Base-by-base conservation (phyloP, 2,113 vertebrate species). In the Xenotilapia leptura region DNA sequence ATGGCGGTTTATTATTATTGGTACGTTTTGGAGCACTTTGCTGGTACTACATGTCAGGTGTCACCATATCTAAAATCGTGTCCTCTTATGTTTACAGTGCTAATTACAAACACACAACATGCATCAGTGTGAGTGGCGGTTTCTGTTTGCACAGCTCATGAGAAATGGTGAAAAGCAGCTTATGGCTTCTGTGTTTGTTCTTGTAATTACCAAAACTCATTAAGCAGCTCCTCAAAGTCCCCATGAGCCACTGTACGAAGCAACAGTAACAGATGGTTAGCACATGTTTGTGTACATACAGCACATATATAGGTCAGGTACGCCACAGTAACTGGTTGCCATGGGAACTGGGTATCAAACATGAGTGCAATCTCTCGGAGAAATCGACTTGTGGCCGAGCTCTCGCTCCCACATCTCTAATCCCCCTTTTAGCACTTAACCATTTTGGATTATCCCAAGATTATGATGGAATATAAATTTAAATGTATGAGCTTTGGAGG, bases 291-390 rank as follows among this genome's bases (percentile, higher is more conserved):
- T 94, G 92, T 93, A 92, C 86, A 90, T 94, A 85, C 90, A 73
- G 86, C 90, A 93, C 89, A 93, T 92, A 95, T 96, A 91, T 96
- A 95, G 95, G 95, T 96, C 96, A 95, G 93, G 92, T 94, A 81
- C 83, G 51, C 86, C 85, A 73, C 83, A 77, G 86, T 88, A 36
- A 58, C 86, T 19, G 51, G 96, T 96, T 96, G 90, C 92, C 94
- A 95, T 95, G 89, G 94, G 82, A 96, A 96, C 96, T 90, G 90
- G 85, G 87, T 87, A 93, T 93, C 95, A 96, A 95, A 96, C 92
- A 94, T 81, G 93, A 86, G 73, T 86, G 83, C 93, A 85, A 86
- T 91, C 88, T 93, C 85, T 75, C 5, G 2, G 86, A 89, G 87
- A 92, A 91, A 90, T 90, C 42, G 56, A 87, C 77, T 93, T 60